phyloP scores from a whole-genome alignment of 2,888 invertebrate genomes.

The Timema podura region DNA sequence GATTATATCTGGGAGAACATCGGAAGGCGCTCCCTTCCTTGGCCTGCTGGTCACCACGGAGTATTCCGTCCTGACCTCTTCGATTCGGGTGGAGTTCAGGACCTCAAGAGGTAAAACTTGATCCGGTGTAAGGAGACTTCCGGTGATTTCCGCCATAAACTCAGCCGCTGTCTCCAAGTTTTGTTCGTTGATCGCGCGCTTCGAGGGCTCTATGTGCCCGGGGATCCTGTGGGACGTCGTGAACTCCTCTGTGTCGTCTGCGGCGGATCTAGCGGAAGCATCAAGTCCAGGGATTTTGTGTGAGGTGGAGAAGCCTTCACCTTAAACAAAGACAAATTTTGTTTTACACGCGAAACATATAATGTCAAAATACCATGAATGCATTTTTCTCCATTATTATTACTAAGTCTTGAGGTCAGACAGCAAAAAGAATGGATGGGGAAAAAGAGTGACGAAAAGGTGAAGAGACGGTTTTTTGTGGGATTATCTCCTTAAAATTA shows the following conservation, averaged over 20 bases:
- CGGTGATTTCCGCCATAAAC: constrained; percentile 13
- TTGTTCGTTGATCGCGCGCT: constrained; percentile 18
- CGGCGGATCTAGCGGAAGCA: neutral
- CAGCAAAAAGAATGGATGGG: too few relatives aligned
- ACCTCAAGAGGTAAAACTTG: constrained; percentile 21
- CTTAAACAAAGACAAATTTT: neutral
- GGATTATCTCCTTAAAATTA: too few relatives aligned
- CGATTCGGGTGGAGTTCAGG: neutral
- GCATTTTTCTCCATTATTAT: too few relatives aligned
- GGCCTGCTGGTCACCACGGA: constrained; percentile 32
- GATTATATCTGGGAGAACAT: constrained; percentile 2
- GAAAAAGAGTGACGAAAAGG: too few relatives aligned
- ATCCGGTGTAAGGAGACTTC: constrained; percentile 25
- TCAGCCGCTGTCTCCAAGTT: constrained; percentile 13
- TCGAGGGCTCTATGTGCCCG: constrained; percentile 41
- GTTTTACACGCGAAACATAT: too few relatives aligned
- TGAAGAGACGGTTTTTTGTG: too few relatives aligned
- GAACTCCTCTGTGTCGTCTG: constrained; percentile 44
- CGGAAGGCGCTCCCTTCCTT: constrained; percentile 15
- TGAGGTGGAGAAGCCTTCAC: constrained; percentile 18
- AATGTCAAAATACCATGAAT: too few relatives aligned
- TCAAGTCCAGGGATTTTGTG: constrained; percentile 20
- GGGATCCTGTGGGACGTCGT: constrained; percentile 72
- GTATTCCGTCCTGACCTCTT: constrained; percentile 29
- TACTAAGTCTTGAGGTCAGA: too few relatives aligned